Base-by-base conservation (phyloP, 1,140 invertebrate genomes). In the Mylabris phalerata region DNA sequence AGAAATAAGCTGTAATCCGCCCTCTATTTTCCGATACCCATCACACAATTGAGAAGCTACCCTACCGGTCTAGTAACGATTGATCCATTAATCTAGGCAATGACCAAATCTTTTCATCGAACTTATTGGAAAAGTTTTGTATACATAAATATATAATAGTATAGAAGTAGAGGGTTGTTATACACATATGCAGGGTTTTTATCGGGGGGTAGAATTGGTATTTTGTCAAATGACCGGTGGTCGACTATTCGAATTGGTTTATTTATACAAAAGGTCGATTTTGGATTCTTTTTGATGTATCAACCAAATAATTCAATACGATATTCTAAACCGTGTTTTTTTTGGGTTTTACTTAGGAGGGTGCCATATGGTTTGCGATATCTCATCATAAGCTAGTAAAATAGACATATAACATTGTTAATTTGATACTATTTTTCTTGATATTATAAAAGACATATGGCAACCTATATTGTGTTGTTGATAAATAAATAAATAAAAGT, bases 271-370 rank as follows among this genome's bases (percentile, higher is more conserved):
- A 44, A 43, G 50, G 6, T 24, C 50, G 40, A 25, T 43, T 52
- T 24, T 42, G 50, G 50, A 25, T 52, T 24, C 32, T 32, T 32
- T 32, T 7, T 32, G 32, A 32, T 32, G 7, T 32, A 32, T 32
- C 32, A 52, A 26, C 50, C 50, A 39, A 51, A 42, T 24, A 41
- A 51, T 41, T 41, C 45, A 52, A 19, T 41, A 52, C 32, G 50
- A 44, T 52, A 52, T 52, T 52, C 50, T 52, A 52, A 41, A 44
- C 50, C 39, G 50, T 43, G 50, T 52, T 26, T 52, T 52, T 43
- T 52, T 32, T 7, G 32, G 32, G 19, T 19, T 19, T 32, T 32
- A 7, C 32, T 32, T 32, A 32, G 32, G 32, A 32, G 50, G 41
- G 32, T 52, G 45, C 50, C 50, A 52, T 52, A 52, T 52, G 50